Base-by-base conservation (phyloP, 2,888 invertebrate genomes). In the Leistus spinibarbis region DNA sequence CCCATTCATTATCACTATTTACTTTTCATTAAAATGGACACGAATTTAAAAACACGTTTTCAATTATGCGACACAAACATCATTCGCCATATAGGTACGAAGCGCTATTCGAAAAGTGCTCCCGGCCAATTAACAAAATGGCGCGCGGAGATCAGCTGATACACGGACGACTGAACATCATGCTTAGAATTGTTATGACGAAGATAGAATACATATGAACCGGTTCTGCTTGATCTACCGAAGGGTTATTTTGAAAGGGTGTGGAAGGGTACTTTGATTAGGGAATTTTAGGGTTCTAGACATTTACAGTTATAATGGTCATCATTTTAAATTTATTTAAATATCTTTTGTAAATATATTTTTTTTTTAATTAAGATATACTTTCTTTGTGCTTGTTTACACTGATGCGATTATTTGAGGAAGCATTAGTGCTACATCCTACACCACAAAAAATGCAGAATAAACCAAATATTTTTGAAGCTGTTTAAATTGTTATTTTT, bases 1-100 rank as follows among this genome's bases (percentile, higher is more conserved):
- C 63, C 2, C 67, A 67, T 67, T 73, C 67, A 73, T 73, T 67
- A 67, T 54, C 62, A 73, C 67, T 73, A 73, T 73, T 73, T 73
- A 73, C 73, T 73, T 73, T 73, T 73, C 73, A 73, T 73, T 73
- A 73, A 67, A 67, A 57, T 17, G 23, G 57, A 53, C 24, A 40
- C 17, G 67, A 73, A 67, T 73, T 73, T 73, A 73, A 73, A 73
- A 73, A 73, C 73, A 73, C 73, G 73, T 73, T 73, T 73, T 54
- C 73, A 73, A 73, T 73, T 73, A 73, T 64, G 67, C 40, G 67
- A 67, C 20, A 73, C 73, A 73, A 73, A 73, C 73, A 73, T 53
- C 22, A 19, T 54, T 9, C 24, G 19, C 62, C 60, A 56, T 27
- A 27, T 27, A n/a, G n/a, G n/a, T n/a, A n/a, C n/a, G 27, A 27